Conservation (phyloP, 2,797 vertebrate genomes). For the Enteromius unitaeniatus region DNA sequence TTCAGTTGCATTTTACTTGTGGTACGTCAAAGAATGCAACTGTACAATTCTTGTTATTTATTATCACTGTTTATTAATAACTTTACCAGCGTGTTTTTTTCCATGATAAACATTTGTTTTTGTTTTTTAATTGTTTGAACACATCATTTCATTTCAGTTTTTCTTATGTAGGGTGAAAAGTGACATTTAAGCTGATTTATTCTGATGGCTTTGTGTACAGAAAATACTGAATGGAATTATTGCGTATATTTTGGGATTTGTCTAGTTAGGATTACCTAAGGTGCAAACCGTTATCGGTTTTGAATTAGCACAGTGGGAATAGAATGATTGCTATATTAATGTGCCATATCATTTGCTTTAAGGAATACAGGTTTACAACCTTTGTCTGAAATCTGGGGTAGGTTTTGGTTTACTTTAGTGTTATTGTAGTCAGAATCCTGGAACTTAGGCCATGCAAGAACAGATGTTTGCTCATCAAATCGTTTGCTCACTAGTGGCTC, state of each 20-base stretch:
- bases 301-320: neutral
- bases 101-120: neutral
- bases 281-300: neutral
- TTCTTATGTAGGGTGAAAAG: neutral
- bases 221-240: neutral
- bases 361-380: neutral
- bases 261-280: neutral
- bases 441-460: neutral
- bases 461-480: neutral
- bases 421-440: neutral
- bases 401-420: neutral
- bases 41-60: neutral
- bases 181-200: neutral
- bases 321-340: neutral
- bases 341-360: neutral
- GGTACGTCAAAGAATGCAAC: neutral
- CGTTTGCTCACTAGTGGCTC: neutral
- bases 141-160: neutral
- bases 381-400: neutral
- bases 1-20: neutral
- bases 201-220: neutral
- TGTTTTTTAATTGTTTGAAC: neutral
- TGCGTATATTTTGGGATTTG: neutral
- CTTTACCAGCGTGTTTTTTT: neutral
- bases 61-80: neutral